Evolutionary conservation across 2,797 vertebrate species (phyloP).

Genomic region (Channallabes apus): DNA sequence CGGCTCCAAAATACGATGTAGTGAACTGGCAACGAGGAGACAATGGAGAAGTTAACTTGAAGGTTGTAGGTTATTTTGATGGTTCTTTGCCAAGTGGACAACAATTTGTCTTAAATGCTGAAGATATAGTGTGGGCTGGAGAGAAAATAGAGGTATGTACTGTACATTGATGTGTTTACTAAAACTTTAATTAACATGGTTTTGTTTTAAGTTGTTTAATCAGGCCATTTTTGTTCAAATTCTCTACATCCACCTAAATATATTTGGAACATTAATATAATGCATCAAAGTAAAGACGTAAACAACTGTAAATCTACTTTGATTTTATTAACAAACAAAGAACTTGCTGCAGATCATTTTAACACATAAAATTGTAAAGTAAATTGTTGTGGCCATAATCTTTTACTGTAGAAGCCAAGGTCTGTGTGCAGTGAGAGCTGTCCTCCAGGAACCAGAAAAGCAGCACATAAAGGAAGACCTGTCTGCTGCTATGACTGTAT

Average conservation of each 20-base stretch:
- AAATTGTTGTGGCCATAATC: not conserved
- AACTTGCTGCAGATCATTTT: not conserved
- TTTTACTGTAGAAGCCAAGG: conserved; percentile 62
- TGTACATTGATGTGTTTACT: too few relatives aligned
- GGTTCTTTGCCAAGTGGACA: conserved; percentile 64
- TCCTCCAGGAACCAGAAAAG: conserved; percentile 68
- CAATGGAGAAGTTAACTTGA: conserved; percentile 65
- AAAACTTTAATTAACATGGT: too few relatives aligned
- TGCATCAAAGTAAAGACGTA: not conserved
- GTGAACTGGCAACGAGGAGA: conserved; percentile 72
- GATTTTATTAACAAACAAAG: not conserved
- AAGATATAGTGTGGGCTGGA: conserved; percentile 66
- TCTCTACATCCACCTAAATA: not conserved
- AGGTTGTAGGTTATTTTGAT: conserved; percentile 72
- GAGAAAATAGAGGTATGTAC: too few relatives aligned
- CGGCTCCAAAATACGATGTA: conserved; percentile 70
- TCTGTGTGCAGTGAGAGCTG: conserved; percentile 74
- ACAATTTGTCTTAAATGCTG: conserved; percentile 68
- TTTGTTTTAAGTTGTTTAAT: too few relatives aligned
- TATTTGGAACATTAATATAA: too few relatives aligned
- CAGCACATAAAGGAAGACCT: conserved; percentile 68
- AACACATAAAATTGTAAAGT: not conserved
- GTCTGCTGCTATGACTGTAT: conserved; percentile 73
- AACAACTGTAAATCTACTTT: too few relatives aligned
- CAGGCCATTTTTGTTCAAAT: too few relatives aligned